Conservation (phyloP, 2,797 vertebrate genomes). For the Aeoliscus strigatus region DNA sequence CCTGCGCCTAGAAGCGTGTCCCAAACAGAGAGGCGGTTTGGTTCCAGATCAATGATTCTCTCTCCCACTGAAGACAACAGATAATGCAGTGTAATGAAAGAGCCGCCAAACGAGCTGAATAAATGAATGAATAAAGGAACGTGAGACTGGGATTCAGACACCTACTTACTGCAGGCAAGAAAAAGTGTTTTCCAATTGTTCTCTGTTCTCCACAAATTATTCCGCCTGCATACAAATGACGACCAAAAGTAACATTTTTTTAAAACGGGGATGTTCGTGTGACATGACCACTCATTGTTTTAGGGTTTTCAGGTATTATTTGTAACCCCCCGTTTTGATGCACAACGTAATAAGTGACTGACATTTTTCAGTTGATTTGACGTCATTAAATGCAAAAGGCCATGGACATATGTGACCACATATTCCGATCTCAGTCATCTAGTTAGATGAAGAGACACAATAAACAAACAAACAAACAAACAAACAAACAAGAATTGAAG, state of each 20-base stretch:
- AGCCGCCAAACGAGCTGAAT: conserved; percentile 78
- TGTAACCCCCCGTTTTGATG: conserved; percentile 27
- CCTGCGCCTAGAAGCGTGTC: conserved; percentile 75
- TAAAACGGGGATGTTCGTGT: conserved; percentile 48
- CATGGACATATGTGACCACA: conserved; percentile 27
- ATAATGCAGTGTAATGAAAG: conserved; percentile 80
- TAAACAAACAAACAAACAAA: conserved; percentile 36
- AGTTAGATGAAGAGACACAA: conserved; percentile 39
- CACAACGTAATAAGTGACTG: conserved; percentile 14
- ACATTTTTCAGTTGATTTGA: conserved; percentile 43
- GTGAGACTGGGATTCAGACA: conserved; percentile 75
- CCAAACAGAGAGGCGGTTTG: conserved; percentile 77
- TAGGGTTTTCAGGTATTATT: conserved; percentile 34
- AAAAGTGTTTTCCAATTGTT: conserved; percentile 75
- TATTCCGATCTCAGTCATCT: conserved; percentile 41
- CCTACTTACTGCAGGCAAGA: conserved; percentile 74
- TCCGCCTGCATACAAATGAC: conserved; percentile 74
- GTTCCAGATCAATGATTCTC: conserved; percentile 80
- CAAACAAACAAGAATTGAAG: conserved; percentile 22
- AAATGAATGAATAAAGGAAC: conserved; percentile 79
- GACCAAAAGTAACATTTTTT: conserved; percentile 58
- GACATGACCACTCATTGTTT: conserved; percentile 38
- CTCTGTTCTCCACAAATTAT: conserved; percentile 71
- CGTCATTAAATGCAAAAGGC: conserved; percentile 32
- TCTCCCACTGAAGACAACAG: conserved; percentile 77